Base-by-base conservation (phyloP, 2,888 invertebrate genomes). In the Gortyna flavago region DNA sequence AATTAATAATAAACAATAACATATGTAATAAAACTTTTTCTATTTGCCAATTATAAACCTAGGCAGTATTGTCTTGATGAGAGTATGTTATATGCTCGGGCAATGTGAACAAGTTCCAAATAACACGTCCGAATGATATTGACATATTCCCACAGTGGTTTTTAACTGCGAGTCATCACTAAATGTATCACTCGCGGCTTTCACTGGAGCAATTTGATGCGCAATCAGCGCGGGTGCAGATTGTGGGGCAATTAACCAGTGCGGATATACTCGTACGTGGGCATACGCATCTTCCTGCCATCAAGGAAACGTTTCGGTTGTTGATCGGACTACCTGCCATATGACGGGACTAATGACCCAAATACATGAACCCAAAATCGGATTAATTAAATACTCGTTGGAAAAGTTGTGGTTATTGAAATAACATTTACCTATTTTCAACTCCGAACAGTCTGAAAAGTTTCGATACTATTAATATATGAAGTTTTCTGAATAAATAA, bases 191-290 rank as follows among this genome's bases (percentile, higher is more conserved):
- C 83, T 88, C 67, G 51, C 72, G 75, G 87, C 94, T 95, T 94
- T 94, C 94, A 92, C 94, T 90, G 75, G 83, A 90, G 91, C 91
- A 91, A 92, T 92, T 92, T 90, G 87, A 90, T 89, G 90, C 90
- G 90, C 91, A 90, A 91, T 89, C 88, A 91, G 88, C 80, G 89
- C 89, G 89, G 88, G 80, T 77, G 76, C 85, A 86, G 90, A 92
- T 90, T 91, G 90, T 90, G 75, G 84, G 88, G 90, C 91, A 94
- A 94, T 95, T 95, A 94, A 86, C 88, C 67, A 89, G 86, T 88
- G 89, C 93, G 93, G 93, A 94, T 92, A 90, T 91, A 85, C 77
- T 79, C 76, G 73, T 77, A 80, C 73, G 77, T 79, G 83, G 85
- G 83, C 79, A 79, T 85, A 81, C 84, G 86, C 85, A 91, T 91